Base-by-base conservation (phyloP, 2,888 invertebrate genomes). In the Tenthredo livida region DNA sequence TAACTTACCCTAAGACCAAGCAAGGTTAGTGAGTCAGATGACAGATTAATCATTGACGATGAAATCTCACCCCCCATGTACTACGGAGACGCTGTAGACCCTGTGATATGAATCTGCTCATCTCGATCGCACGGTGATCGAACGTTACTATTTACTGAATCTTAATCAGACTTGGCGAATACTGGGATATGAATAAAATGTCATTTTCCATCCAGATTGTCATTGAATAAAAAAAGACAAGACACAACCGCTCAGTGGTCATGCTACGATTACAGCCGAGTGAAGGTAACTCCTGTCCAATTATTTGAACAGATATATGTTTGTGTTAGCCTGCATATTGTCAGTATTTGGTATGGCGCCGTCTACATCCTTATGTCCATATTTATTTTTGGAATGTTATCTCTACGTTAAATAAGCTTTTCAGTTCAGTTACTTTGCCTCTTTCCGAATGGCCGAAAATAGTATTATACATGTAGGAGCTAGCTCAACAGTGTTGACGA, bases 91-190 rank as follows among this genome's bases (percentile, higher is more conserved):
- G 40, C 0, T 80, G 40, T 12, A 80, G 37, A 37, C 80, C 40
- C 80, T 58, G 80, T 40, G 61, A 21, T 40, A 80, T 58, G 58
- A 61, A 80, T 58, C 80, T 33, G 80, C 21, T 80, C 80, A 80
- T 80, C 77, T 77, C 54, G 77, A 50, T 50, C 77, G 50, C n/a
- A 33, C 33, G 77, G 40, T 77, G 54, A 77, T 77, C 9, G 9
- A 29, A 54, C 15, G 47, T 47, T 61, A 10, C 29, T 77, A 54
- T 40, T 80, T 80, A 80, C 40, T 40, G 25, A 61, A 25, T 80
- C 61, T 61, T 50, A 17, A 58, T 61, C 61, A 61, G 15, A 37
- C 29, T 80, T n/a, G 15, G 37, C 6, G 25, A 61, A 80, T 61
- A 9, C n/a, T 80, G 10, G 10, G 21, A 21, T 40, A 40, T 80